Evolutionary conservation across 2,113 vertebrate species (phyloP).

Genomic region (Colinus virginianus): DNA sequence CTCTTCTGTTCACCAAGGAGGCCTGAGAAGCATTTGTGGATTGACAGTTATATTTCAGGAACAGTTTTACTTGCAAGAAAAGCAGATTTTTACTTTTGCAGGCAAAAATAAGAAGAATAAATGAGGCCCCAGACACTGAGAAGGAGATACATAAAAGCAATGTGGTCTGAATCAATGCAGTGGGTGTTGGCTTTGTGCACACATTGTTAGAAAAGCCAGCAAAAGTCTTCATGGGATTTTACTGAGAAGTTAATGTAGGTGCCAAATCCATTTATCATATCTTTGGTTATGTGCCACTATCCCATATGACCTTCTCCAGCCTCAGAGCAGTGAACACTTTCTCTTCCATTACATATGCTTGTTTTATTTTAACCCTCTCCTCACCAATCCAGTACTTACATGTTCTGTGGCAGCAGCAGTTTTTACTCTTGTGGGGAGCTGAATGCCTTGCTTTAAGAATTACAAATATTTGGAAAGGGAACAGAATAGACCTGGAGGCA

Average conservation of each 20-base stretch:
- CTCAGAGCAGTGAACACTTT: neutral
- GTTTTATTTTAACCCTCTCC: neutral
- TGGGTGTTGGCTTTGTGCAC: constrained; percentile 7
- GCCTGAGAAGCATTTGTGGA: neutral
- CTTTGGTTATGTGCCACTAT: constrained; percentile 28
- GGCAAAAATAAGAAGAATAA: neutral
- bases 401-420: neutral
- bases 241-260: neutral
- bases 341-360: neutral
- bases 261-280: constrained; percentile 59
- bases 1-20: neutral
- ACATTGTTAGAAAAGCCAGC: constrained; percentile 28
- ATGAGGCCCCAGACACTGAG: neutral
- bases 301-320: neutral
- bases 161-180: neutral
- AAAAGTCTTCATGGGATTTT: constrained; percentile 48
- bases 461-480: neutral
- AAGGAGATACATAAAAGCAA: neutral
- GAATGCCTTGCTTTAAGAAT: neutral
- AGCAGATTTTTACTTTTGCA: neutral
- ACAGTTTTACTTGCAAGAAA: neutral
- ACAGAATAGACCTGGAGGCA: neutral
- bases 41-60: neutral
- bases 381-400: neutral
- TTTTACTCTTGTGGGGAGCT: neutral